A percentile compares a stretch with the other conserved stretches of the same genome.
Conservation (phyloP, 2,113 vertebrate species). For the Psittacula cyanocephala region DNA sequence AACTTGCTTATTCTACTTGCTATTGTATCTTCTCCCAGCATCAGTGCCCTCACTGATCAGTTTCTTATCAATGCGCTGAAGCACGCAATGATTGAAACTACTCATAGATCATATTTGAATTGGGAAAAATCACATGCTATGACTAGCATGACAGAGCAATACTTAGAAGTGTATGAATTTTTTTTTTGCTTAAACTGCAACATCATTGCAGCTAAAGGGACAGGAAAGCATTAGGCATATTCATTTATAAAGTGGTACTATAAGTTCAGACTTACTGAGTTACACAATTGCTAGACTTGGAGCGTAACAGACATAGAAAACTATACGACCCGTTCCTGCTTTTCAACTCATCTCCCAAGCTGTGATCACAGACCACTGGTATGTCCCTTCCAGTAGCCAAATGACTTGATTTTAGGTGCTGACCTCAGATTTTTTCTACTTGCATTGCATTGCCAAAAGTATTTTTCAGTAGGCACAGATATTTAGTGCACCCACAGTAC, state of each 20-base stretch:
- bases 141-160: not conserved
- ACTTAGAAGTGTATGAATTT: not conserved
- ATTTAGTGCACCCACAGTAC: not conserved
- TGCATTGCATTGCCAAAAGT: not conserved
- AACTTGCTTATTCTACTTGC: not conserved
- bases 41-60: not conserved
- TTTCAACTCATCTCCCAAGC: not conserved
- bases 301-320: not conserved
- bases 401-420: not conserved
- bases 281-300: not conserved
- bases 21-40: not conserved
- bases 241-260: not conserved
- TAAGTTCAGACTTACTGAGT: not conserved
- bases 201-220: not conserved
- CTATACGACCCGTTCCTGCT: not conserved
- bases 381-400: not conserved
- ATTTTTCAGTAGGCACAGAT: not conserved
- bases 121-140: not conserved
- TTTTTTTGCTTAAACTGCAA: not conserved
- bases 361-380: not conserved
- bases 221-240: not conserved
- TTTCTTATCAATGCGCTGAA: not conserved
- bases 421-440: not conserved
- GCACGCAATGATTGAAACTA: accelerated
- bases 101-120: not conserved